Evolutionary conservation across 1,140 invertebrate genomes (phyloP), one percentile per base, ranked within the genome.

Genomic region (Leptinotarsa defecta): DNA sequence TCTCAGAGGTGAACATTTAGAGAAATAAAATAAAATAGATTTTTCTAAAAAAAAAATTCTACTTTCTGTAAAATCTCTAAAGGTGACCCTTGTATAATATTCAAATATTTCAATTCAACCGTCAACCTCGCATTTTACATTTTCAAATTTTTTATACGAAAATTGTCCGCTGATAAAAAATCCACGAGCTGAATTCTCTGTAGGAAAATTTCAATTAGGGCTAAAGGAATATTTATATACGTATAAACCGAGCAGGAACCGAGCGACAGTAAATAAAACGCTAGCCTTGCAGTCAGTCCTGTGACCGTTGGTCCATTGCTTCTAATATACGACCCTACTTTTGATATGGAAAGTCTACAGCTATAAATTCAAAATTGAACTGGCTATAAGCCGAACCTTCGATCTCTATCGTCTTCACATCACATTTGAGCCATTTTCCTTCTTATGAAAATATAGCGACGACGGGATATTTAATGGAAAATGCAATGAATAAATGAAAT

Each of bases 331-430:
- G 78, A 77, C 77, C 75, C 80, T 70, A 77, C 76, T 75, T 79
- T 74, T 79, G 76, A 82, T 82, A 81, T 77, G 77, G 79, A 76
- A 80, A 81, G 74, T 81, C 73, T 68, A 72, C 27, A 71, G 81
- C 79, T 69, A 80, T 82, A 82, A 79, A 82, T 82, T 82, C 74
- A 77, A 82, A 82, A 82, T 81, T 81, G 81, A 80, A 76, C 78
- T 74, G 72, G 81, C 78, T 79, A 79, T 78, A 79, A 82, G 81
- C 78, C 80, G 76, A 79, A 77, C 71, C 76, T 81, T 81, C 81
- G 78, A 81, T 82, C 81, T 82, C 70, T 75, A 79, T 79, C 78
- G 79, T 57, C 49, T 72, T 67, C 62, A 63, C 43, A 48, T 69
- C 68, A 69, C 68, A 48, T 34, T 34, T 20, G 43, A 69, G 34